Base-by-base conservation (phyloP, 1,140 invertebrate species). In the Coboldia fuscipes region DNA sequence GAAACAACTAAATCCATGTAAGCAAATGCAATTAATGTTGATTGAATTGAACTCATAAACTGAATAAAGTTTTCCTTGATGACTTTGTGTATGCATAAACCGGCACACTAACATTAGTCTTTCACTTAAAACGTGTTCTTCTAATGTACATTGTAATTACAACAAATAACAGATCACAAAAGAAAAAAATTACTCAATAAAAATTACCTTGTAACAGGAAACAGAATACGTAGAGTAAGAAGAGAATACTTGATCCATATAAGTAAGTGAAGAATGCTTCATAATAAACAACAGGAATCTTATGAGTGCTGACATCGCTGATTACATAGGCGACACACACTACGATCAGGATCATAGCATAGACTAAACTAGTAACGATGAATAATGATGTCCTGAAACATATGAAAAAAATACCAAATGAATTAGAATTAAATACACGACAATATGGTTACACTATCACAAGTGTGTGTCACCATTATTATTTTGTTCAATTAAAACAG, bases 221-320 rank as follows among this genome's bases (percentile, higher is more conserved):
- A 59, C 85, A 84, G 66, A 94, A 94, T 30, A 94, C 85, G 61
- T 96, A 97, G 41, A 93, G 63, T 43, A 97, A 70, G 65, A 96
- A 97, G 39, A 93, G 59, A 50, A 97, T 88, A 59, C 86, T 93
- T 57, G 79, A 73, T 42, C 82, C 79, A 59, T 96, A 97, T 29
- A 97, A 68, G 59, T 93, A 97, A 29, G 92, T 86, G 65, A 94
- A 97, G 65, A 96, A 94, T 37, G 81, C 84, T 73, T 97, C 85
- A 64, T 90, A 89, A 59, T 83, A 89, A 54, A 74, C 68, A 21
- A 88, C 69, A 33, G 86, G 85, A 38, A 90, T 66, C 56, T 79
- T 82, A 57, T 88, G 78, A 35, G 84, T 90, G 44, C 88, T 80
- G 45, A 88, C 82, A 64, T 92, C 83, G 45, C 83, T 83, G 49